Percentiles rank a stretch among this genome's conserved stretches.
phyloP scores from a whole-genome alignment of 1,140 invertebrate species.

The Hycleus cichorii region DNA sequence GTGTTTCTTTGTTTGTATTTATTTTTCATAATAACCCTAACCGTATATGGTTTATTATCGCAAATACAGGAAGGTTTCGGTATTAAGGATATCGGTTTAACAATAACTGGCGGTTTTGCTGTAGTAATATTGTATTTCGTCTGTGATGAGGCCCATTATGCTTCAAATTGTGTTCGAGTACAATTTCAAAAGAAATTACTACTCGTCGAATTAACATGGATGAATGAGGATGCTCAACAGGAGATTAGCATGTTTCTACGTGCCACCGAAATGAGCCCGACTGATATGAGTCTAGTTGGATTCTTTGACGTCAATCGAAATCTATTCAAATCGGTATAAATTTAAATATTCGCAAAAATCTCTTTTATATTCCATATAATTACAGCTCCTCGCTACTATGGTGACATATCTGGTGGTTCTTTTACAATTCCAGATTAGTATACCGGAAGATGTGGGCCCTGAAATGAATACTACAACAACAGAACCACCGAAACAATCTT shows the following conservation, averaged over 20 bases:
- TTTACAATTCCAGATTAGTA: constrained; percentile 63
- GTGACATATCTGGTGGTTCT: constrained; percentile 61
- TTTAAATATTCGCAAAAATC: not conserved
- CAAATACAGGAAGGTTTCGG: constrained; percentile 60
- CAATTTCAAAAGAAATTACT: constrained; percentile 62
- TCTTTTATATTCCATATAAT: constrained; percentile 3
- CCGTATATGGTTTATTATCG: constrained; percentile 58
- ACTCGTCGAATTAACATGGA: constrained; percentile 58
- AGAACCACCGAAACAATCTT: not conserved
- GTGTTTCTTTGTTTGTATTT: constrained; percentile 57
- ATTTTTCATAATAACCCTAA: constrained; percentile 59
- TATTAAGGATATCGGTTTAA: constrained; percentile 56
- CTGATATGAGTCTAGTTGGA: constrained; percentile 57
- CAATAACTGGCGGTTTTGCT: constrained; percentile 54
- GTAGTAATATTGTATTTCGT: constrained; percentile 56
- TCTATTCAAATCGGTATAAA: constrained; percentile 55
- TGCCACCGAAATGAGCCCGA: constrained; percentile 62
- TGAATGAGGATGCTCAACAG: constrained; percentile 39
- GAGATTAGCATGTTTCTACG: constrained; percentile 60
- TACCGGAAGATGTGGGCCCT: constrained; percentile 45
- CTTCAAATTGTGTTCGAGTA: constrained; percentile 47
- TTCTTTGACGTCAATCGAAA: constrained; percentile 61
- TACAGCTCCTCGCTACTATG: constrained; percentile 58
- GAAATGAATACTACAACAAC: not conserved
- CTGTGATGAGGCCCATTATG: constrained; percentile 59